Conservation (phyloP, 2,797 vertebrate species). For the Cyprinodon diabolis region DNA sequence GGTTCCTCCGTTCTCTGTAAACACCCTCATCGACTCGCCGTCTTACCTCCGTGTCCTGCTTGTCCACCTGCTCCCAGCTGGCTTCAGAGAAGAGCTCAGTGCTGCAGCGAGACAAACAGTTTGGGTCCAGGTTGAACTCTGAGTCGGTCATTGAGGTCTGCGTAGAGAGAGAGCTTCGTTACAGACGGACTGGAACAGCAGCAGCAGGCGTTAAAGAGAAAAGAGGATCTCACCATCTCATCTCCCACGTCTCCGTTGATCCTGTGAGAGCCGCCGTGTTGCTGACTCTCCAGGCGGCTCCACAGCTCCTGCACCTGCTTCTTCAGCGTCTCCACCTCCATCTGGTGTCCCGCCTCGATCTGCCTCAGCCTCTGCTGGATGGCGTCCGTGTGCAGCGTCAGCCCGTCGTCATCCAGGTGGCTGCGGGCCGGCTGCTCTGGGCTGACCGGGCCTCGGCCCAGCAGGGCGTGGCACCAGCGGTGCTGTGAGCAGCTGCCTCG, state of each 20-base stretch:
- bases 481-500: constrained; percentile 77
- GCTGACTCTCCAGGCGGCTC: constrained; percentile 92
- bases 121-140: constrained; percentile 94
- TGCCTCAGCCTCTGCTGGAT: constrained; percentile 95
- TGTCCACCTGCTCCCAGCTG: constrained; percentile 99
- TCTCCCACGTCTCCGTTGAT: constrained; percentile 92
- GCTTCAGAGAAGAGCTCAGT: constrained; percentile 98
- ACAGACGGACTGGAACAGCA: not conserved
- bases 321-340: constrained; percentile 95
- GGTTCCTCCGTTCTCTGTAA: not conserved
- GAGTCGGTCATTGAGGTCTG: constrained; percentile 95
- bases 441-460: constrained; percentile 77
- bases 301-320: constrained; percentile 95
- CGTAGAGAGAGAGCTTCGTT: constrained; percentile 10
- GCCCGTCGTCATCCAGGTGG: constrained; percentile 93
- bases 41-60: constrained; percentile 93
- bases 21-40: not conserved
- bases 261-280: constrained; percentile 80
- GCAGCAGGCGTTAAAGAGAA: not conserved
- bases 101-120: constrained; percentile 98
- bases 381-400: constrained; percentile 89
- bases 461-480: constrained; percentile 80
- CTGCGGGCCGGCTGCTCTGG: constrained; percentile 91
- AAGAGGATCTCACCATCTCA: constrained; percentile 87
- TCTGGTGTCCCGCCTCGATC: constrained; percentile 94